phyloP scores from a whole-genome alignment of 2,113 vertebrate genomes.

The Rostratula benghalensis region DNA sequence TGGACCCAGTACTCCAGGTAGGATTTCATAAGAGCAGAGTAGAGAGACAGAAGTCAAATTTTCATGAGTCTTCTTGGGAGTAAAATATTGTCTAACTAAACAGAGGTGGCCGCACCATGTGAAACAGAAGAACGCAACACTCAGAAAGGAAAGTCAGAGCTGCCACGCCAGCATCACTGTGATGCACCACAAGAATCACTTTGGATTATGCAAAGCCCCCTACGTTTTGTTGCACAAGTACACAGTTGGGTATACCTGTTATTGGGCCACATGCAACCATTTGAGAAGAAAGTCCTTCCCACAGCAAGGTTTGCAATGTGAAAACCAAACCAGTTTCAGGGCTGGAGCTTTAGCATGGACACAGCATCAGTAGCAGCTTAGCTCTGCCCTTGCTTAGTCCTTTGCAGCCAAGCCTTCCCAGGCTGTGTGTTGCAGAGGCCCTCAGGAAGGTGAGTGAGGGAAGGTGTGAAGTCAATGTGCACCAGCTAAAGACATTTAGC shows the following conservation, averaged over 20 bases:
- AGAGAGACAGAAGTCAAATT: not conserved
- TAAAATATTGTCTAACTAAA: not conserved
- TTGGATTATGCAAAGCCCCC: not conserved
- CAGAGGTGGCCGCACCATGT: not conserved
- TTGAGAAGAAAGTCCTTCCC: not conserved
- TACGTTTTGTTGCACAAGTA: not conserved
- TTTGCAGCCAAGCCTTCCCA: not conserved
- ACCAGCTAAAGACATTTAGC: not conserved
- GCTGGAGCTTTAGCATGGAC: not conserved
- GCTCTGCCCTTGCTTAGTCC: not conserved
- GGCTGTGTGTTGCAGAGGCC: not conserved
- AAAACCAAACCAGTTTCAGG: not conserved
- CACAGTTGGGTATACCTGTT: not conserved
- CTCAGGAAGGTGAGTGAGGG: not conserved
- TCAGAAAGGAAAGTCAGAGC: not conserved
- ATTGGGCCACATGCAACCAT: not conserved
- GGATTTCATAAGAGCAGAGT: not conserved
- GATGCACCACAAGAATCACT: not conserved
- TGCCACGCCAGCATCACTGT: not conserved
- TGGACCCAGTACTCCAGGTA: not conserved
- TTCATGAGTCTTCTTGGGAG: fast-evolving
- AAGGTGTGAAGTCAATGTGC: not conserved
- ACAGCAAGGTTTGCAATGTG: not conserved
- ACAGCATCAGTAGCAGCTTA: not conserved
- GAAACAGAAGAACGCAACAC: not conserved